Evolutionary conservation across 2,797 vertebrate genomes (phyloP).

Genomic region (Eurystomus glaucurus): DNA sequence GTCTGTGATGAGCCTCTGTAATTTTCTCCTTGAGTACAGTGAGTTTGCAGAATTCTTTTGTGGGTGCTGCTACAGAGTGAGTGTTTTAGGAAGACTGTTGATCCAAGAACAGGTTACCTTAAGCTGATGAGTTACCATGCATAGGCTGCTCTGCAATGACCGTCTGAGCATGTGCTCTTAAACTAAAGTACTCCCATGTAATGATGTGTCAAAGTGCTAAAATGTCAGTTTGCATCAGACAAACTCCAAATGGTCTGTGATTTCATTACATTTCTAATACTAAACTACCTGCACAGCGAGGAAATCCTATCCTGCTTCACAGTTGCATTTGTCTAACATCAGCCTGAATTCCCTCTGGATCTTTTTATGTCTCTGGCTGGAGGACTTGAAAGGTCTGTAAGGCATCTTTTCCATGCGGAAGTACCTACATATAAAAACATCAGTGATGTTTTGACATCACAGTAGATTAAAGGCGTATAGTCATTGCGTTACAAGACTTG

Average conservation of each 20-base stretch:
- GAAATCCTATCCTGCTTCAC: neutral
- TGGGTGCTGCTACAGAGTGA: neutral
- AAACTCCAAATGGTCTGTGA: neutral
- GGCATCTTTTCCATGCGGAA: neutral
- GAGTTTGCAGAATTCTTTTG: neutral
- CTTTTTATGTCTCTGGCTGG: neutral
- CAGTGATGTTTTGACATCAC: neutral
- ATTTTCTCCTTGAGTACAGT: neutral
- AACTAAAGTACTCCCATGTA: neutral
- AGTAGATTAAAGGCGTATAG: neutral
- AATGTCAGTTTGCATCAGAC: neutral
- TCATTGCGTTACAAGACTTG: neutral
- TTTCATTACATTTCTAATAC: neutral
- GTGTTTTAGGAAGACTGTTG: neutral
- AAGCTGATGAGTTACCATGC: neutral
- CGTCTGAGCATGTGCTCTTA: slow-evolving; percentile 18
- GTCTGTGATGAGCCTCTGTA: neutral
- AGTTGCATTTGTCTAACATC: neutral
- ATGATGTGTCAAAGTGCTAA: neutral
- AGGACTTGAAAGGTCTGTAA: neutral
- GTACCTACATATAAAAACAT: neutral
- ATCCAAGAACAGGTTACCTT: slow-evolving; percentile 1
- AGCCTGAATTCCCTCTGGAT: neutral
- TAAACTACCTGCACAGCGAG: neutral
- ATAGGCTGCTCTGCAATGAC: neutral